These are phyloP conservation scores for Tragulus kanchil DNA, from an alignment of 2,113 vertebrate genomes.

Conservation along the genomic window DNA sequence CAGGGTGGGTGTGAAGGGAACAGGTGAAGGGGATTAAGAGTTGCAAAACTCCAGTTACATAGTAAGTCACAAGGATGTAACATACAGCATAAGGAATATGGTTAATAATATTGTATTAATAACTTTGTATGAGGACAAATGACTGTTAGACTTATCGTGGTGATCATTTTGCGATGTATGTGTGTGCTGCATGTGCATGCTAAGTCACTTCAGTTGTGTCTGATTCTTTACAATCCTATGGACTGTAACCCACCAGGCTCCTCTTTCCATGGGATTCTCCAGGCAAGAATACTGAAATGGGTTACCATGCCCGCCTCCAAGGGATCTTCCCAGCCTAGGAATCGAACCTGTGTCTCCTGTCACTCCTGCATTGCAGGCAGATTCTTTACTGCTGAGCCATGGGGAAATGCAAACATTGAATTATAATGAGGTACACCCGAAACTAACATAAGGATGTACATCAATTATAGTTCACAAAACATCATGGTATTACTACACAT, in stretches of 20 bases:
- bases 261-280: neutral
- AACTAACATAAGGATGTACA: neutral
- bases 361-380: neutral
- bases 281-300: neutral
- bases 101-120: neutral
- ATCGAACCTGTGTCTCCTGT: neutral
- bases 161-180: neutral
- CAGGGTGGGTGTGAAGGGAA: neutral
- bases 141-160: neutral
- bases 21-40: neutral
- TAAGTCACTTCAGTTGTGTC: neutral
- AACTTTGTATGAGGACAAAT: neutral
- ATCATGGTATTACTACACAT: neutral
- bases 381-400: neutral
- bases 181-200: neutral
- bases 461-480: neutral
- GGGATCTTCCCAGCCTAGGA: neutral
- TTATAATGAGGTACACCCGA: neutral
- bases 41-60: neutral
- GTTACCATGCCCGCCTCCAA: neutral
- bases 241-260: neutral
- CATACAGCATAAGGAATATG: neutral
- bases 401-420: neutral
- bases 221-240: neutral
- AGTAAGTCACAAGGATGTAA: neutral